Evolutionary conservation across 2,888 invertebrate genomes (phyloP).

Genomic region (Epirrita christyi): DNA sequence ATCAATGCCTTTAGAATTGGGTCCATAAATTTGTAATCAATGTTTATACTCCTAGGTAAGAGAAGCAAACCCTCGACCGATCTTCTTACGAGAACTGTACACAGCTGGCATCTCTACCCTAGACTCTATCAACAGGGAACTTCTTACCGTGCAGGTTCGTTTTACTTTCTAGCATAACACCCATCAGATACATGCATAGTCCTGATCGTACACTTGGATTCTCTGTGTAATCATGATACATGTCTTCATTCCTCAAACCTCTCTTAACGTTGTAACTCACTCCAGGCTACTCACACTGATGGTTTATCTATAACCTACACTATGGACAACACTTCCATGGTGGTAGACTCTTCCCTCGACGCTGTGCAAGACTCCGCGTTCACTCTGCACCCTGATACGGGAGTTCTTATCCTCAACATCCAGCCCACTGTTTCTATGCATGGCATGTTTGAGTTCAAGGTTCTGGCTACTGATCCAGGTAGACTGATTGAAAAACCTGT

Average conservation of each 20-base stretch:
- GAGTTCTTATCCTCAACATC: constrained; percentile 78
- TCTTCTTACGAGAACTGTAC: constrained; percentile 75
- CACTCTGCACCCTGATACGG: constrained; percentile 63
- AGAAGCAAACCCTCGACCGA: constrained; percentile 86
- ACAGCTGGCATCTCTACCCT: constrained; percentile 79
- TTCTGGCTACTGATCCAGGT: constrained; percentile 82
- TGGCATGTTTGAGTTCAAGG: constrained; percentile 85
- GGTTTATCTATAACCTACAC: constrained; percentile 68
- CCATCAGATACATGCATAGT: too few relatives aligned
- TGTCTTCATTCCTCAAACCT: neutral
- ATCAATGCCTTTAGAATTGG: too few relatives aligned
- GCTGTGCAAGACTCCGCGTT: constrained; percentile 70
- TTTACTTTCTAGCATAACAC: too few relatives aligned
- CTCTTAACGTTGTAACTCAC: neutral
- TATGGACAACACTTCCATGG: constrained; percentile 65
- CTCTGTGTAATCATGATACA: neutral
- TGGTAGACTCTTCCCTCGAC: constrained; percentile 69
- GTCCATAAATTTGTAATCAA: too few relatives aligned
- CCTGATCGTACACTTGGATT: too few relatives aligned
- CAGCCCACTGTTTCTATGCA: constrained; percentile 81
- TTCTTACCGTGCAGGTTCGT: constrained; percentile 76
- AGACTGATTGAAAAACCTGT: constrained; percentile 20
- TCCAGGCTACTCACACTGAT: constrained; percentile 85
- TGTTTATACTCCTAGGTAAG: constrained; percentile 70
- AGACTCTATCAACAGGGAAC: constrained; percentile 70